A percentile compares a stretch with the other conserved stretches of the same genome.
Conservation (phyloP, 2,113 vertebrate species). For the Cardinalis cardinalis region DNA sequence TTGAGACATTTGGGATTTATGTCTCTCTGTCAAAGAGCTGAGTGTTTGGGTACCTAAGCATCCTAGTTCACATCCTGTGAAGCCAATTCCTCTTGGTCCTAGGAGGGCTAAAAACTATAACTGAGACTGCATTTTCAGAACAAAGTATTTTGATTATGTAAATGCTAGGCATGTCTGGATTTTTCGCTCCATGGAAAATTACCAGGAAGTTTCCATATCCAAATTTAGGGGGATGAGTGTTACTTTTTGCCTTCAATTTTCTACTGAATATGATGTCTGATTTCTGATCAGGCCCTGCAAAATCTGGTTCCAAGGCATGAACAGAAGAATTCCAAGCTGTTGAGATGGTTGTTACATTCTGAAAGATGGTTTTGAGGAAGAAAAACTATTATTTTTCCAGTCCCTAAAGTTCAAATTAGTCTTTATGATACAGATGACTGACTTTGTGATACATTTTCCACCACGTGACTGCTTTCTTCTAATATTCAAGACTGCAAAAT, state of each 20-base stretch:
- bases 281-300: background rate
- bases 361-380: background rate
- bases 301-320: background rate
- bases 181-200: background rate
- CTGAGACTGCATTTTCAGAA: background rate
- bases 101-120: background rate
- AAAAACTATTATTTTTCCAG: background rate
- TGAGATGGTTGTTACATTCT: background rate
- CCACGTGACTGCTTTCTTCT: background rate
- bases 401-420: background rate
- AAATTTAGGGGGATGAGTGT: background rate
- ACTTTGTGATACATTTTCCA: background rate
- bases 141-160: background rate
- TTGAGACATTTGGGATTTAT: background rate
- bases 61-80: background rate
- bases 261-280: background rate
- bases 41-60: background rate
- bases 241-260: background rate
- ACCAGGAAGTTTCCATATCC: background rate
- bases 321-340: background rate
- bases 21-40: background rate
- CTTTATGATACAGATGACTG: background rate
- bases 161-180: background rate
- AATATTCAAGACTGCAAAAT: background rate
- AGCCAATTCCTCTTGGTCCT: background rate